phyloP scores from a whole-genome alignment of 2,888 invertebrate genomes.

The Polyommatus iphigenia region DNA sequence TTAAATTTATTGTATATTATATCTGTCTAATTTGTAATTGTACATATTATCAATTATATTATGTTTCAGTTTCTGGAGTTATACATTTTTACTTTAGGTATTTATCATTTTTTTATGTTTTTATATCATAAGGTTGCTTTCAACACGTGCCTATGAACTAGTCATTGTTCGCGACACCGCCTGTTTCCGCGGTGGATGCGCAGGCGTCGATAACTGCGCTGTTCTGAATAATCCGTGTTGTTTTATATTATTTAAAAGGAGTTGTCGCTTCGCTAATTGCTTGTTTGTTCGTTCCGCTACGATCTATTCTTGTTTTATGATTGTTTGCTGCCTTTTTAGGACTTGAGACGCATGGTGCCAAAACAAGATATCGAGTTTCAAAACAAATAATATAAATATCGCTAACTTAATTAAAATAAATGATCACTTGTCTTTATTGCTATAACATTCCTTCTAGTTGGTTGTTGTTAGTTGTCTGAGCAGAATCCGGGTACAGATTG shows the following conservation, averaged over 20 bases:
- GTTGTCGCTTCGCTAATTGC: conserved; percentile 13
- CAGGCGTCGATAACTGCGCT: conserved; percentile 27
- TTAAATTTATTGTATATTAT: no score
- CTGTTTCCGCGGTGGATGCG: conserved; percentile 20
- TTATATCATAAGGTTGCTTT: neutral
- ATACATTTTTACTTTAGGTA: no score
- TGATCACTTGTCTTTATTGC: neutral
- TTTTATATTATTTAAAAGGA: conserved; percentile 22
- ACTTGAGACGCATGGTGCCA: neutral
- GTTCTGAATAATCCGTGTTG: conserved; percentile 13
- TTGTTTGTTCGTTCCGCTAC: conserved; percentile 14
- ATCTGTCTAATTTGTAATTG: no score
- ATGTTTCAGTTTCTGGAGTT: no score
- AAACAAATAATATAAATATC: neutral
- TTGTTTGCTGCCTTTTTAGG: neutral
- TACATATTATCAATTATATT: no score
- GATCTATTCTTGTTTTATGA: conserved; percentile 11
- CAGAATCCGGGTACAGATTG: neutral
- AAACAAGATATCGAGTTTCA: neutral
- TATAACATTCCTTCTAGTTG: neutral
- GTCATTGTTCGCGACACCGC: neutral
- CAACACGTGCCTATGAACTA: neutral
- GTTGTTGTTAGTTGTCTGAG: neutral
- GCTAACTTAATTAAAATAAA: neutral
- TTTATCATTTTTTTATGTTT: no score